Evolutionary conservation across 1,140 invertebrate genomes (phyloP).

Genomic region (Coptotermes formosanus): DNA sequence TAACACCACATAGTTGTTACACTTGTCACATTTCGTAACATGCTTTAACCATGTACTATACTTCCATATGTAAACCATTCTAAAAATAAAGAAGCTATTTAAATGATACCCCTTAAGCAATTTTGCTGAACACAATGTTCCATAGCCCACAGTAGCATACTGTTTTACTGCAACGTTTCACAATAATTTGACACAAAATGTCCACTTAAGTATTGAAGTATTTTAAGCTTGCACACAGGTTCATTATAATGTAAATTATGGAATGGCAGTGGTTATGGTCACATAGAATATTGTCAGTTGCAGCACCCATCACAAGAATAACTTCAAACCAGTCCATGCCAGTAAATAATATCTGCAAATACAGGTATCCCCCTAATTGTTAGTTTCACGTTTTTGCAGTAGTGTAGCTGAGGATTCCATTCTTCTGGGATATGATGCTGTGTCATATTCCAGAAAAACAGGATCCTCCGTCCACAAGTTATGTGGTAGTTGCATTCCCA

Average conservation of each 20-base stretch:
- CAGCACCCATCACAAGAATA: neutral
- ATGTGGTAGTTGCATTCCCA: no score
- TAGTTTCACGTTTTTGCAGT: no score
- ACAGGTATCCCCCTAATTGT: no score
- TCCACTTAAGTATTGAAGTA: neutral
- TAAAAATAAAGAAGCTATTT: slow-evolving; percentile 6
- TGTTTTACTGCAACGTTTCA: neutral
- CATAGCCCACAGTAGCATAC: neutral
- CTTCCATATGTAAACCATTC: neutral
- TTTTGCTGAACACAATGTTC: neutral
- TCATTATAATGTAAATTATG: neutral
- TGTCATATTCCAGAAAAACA: no score
- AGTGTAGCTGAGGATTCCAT: no score
- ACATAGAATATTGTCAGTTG: neutral
- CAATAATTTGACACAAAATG: neutral
- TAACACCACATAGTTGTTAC: neutral
- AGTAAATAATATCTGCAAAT: no score
- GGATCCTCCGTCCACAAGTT: no score
- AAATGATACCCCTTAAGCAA: neutral
- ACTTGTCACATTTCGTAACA: neutral
- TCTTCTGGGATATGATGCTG: no score
- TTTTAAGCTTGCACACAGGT: neutral
- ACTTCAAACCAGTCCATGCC: neutral
- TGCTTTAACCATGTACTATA: neutral
- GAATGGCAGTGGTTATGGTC: neutral